Percentiles rank a stretch among this genome's conserved stretches.
Evolutionary conservation across 2,888 invertebrate species (phyloP).

Genomic region (Volucella bombylans): DNA sequence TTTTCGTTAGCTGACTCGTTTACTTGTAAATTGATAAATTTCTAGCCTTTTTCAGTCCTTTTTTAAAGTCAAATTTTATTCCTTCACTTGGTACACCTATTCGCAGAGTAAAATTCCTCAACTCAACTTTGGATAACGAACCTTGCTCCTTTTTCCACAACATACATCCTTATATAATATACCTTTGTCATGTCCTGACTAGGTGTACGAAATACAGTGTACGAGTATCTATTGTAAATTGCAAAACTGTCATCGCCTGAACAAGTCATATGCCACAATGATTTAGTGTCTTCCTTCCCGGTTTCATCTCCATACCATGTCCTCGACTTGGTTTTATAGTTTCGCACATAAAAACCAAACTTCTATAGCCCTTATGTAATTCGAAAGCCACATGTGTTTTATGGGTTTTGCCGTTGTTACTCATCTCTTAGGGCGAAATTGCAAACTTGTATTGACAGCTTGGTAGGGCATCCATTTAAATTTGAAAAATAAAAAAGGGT

Average conservation of each 20-base stretch:
- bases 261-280: conserved; percentile 5
- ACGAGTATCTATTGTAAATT: conserved; percentile 15
- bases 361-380: conserved; percentile 7
- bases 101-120: too few relatives aligned
- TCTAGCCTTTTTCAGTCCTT: too few relatives aligned
- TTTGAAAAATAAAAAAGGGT: neutral
- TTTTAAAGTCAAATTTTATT: too few relatives aligned
- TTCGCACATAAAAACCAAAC: conserved; percentile 12
- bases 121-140: too few relatives aligned
- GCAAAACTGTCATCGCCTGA: conserved; percentile 8
- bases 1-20: too few relatives aligned
- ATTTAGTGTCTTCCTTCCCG: conserved; percentile 13
- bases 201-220: neutral
- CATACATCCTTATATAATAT: too few relatives aligned
- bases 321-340: conserved; percentile 9
- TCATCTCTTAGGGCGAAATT: conserved; percentile 6
- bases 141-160: too few relatives aligned
- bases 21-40: too few relatives aligned
- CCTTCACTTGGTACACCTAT: too few relatives aligned
- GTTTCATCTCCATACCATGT: neutral
- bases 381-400: conserved; percentile 14
- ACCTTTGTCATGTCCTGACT: too few relatives aligned
- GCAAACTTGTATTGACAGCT: conserved; percentile 4
- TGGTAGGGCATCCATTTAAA: conserved; percentile 2
- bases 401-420: neutral